Evolutionary conservation across 2,113 vertebrate genomes (phyloP), one percentile per base, ranked within the genome.

Genomic region (Lampris incognitus): DNA sequence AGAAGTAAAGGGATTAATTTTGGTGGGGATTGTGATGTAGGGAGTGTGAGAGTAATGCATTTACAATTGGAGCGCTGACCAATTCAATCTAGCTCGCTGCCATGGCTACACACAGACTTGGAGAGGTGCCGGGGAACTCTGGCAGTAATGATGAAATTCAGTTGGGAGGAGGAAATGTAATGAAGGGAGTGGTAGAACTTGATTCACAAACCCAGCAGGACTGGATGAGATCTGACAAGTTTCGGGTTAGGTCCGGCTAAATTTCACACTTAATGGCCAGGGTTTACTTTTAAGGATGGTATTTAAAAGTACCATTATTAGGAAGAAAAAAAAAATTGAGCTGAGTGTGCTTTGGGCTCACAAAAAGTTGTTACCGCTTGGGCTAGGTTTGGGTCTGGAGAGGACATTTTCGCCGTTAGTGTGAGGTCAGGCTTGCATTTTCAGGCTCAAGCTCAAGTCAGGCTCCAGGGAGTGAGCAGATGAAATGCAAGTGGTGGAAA

Each of bases 1-100:
- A 72, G 70, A 81, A 85, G 72, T 87, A 90, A 92, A 85, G 67
- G 66, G 84, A 90, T 92, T 90, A 78, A 82, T 73, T 83, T 76
- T 82, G 72, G 73, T 84, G 87, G 70, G 78, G 76, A 91, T 85
- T 87, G 82, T 85, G 81, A 88, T 85, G 85, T 60, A 69, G 81
- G 62, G 76, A 79, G 75, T 89, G 82, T 82, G 77, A 88, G 88
- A 91, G 88, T 87, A 90, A 92, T 92, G 89, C 89, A 93, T 93
- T 93, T 90, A 89, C 88, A 93, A 92, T 93, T 85, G 90, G 86
- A 83, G 87, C 89, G 88, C 87, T 92, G 90, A 92, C 90, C 90
- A 90, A 89, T 93, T 91, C 89, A 87, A 93, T 91, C 88, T 87
- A 82, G 76, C 62, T 86, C 84, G 79, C 79, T 81, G 66, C 77